phyloP scores from a whole-genome alignment of 2,888 invertebrate species.

The Labia minor region DNA sequence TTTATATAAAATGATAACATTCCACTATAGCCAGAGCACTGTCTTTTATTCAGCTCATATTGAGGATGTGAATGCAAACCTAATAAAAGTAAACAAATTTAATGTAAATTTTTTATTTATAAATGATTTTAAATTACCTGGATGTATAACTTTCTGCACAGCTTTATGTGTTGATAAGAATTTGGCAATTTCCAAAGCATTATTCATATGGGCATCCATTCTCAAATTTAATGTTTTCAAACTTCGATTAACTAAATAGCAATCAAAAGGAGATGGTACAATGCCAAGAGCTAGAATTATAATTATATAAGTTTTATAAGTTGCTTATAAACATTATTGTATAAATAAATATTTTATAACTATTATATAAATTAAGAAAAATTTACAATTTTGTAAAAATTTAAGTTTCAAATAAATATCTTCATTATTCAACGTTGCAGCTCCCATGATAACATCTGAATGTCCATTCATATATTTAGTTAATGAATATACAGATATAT shows the following conservation, averaged over 20 bases:
- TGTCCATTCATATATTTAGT: slow-evolving; percentile 99
- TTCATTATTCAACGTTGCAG: slow-evolving; percentile 61
- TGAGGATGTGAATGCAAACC: slow-evolving; percentile 81
- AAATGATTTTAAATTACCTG: slow-evolving; percentile 43
- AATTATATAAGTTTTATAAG: too few species aligned
- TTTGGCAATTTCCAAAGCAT: slow-evolving; percentile 63
- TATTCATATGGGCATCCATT: slow-evolving; percentile 81
- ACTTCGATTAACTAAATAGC: slow-evolving; percentile 83
- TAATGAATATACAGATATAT: slow-evolving; percentile 80
- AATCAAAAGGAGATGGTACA: slow-evolving; percentile 94
- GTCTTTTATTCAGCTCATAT: slow-evolving; percentile 62
- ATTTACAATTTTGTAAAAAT: slow-evolving; percentile 76
- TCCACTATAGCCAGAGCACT: slow-evolving; percentile 81
- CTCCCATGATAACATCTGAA: slow-evolving; percentile 94
- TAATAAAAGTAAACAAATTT: slow-evolving; percentile 29
- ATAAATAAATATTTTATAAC: background rate
- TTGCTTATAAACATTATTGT: slow-evolving; percentile 45
- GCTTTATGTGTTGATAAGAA: slow-evolving; percentile 70
- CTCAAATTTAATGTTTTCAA: slow-evolving; percentile 85
- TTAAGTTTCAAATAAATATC: slow-evolving; percentile 58
- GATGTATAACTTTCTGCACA: slow-evolving; percentile 72
- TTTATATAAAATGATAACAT: slow-evolving; percentile 84
- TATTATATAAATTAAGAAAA: too few species aligned
- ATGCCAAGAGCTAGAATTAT: too few species aligned
- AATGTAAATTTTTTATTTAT: background rate